Evolutionary conservation across 2,797 vertebrate genomes (phyloP).

Genomic region (Florisuga fusca): DNA sequence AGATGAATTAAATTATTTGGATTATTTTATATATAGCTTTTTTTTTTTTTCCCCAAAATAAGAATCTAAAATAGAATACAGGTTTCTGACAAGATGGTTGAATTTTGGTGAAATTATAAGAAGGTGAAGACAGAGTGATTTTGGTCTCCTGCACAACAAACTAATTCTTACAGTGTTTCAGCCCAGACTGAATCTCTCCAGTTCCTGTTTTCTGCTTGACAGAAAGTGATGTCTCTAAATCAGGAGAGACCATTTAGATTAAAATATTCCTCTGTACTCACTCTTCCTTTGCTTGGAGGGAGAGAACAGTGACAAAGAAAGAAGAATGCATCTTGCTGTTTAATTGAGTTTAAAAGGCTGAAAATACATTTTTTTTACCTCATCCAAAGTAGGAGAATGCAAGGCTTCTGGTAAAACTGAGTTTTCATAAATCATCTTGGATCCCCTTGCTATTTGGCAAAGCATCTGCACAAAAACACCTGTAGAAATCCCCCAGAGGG

Average conservation of each 20-base stretch:
- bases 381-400: not conserved
- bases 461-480: conserved; percentile 30
- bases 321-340: conserved; percentile 14
- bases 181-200: not conserved
- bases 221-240: not conserved
- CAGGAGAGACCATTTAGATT: conserved; percentile 1
- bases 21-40: not conserved
- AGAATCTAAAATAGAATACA: not conserved
- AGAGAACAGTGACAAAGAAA: not conserved
- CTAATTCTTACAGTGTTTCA: not conserved
- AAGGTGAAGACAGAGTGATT: not conserved
- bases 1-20: not conserved
- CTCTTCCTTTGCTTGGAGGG: not conserved
- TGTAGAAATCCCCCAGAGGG: conserved; percentile 13
- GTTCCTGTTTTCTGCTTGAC: not conserved
- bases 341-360: conserved; percentile 1
- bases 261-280: not conserved
- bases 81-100: not conserved
- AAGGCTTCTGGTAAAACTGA: conserved; percentile 12
- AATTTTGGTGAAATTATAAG: not conserved
- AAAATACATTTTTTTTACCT: conserved; percentile 28
- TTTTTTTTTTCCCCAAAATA: not conserved
- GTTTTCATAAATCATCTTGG: not conserved
- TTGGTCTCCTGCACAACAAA: not conserved
- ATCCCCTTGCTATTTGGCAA: not conserved